These are phyloP conservation scores for Lathronympha strigana DNA, from an alignment of 2,888 invertebrate genomes.

Conservation along the genomic window DNA sequence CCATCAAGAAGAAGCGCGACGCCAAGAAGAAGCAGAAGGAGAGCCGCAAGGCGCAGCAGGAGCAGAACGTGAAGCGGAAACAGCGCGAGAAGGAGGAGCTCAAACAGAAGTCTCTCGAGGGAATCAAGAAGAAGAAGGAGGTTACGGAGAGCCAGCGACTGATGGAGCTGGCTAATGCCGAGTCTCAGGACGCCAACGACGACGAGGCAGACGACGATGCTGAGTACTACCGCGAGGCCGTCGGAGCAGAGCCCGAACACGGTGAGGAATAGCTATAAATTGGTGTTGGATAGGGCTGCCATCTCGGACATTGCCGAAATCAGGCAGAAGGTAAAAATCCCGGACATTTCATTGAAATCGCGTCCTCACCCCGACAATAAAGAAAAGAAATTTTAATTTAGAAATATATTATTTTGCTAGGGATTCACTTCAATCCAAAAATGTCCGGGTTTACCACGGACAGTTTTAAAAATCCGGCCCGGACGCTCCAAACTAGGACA, in stretches of 20 bases:
- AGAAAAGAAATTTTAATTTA: no score
- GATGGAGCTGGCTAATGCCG: constrained; percentile 81
- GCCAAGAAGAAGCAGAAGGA: constrained; percentile 91
- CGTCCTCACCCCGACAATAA: no score
- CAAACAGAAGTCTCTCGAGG: constrained; percentile 88
- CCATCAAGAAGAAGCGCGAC: constrained; percentile 88
- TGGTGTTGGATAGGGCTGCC: no score
- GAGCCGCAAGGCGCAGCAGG: constrained; percentile 90
- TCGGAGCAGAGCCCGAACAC: constrained; percentile 94
- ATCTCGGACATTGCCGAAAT: no score
- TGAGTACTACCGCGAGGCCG: constrained; percentile 93
- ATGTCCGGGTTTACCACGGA: no score
- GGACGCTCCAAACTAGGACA: no score
- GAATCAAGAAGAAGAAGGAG: constrained; percentile 86
- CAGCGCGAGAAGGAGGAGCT: constrained; percentile 85
- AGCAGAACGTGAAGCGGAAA: constrained; percentile 88
- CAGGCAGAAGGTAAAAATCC: no score
- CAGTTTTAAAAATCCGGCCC: no score
- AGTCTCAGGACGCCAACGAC: constrained; percentile 75
- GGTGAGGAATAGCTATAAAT: constrained; percentile 69
- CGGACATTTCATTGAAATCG: no score
- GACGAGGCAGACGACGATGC: constrained; percentile 88
- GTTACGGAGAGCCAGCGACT: constrained; percentile 76
- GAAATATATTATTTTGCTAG: no score
- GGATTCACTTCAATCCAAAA: no score